Evolutionary conservation across 2,113 vertebrate genomes (phyloP).

Genomic region (Lucifuga dentata): DNA sequence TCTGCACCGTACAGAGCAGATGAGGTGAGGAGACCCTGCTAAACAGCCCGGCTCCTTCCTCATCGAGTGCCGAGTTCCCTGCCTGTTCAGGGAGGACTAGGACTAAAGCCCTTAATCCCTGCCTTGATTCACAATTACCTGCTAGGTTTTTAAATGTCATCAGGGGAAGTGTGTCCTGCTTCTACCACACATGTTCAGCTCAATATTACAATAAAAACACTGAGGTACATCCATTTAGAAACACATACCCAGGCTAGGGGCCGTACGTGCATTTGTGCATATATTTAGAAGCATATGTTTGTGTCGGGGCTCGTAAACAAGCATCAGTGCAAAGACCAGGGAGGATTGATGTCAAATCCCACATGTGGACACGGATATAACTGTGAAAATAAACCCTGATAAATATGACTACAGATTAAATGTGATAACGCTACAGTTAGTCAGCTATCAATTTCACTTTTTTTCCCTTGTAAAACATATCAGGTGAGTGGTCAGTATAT

Average conservation of each 20-base stretch:
- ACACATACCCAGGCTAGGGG: neutral
- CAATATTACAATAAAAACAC: conserved; percentile 45
- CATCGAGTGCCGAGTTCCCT: conserved; percentile 53
- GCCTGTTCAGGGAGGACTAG: conserved; percentile 61
- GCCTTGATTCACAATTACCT: conserved; percentile 69
- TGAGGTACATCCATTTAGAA: conserved; percentile 19
- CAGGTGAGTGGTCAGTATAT: conserved; percentile 7
- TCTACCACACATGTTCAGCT: conserved; percentile 35
- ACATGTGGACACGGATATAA: neutral
- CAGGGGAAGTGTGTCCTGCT: conserved; percentile 61
- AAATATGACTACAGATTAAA: conserved; percentile 31
- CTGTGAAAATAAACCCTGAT: conserved; percentile 33
- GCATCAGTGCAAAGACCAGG: conserved; percentile 15
- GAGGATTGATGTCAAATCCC: conserved; percentile 23
- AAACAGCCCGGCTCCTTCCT: conserved; percentile 57
- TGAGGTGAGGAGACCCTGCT: conserved; percentile 49
- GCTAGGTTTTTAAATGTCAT: conserved; percentile 77
- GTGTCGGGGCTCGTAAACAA: conserved; percentile 27
- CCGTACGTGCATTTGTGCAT: conserved; percentile 31
- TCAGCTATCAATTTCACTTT: conserved; percentile 2
- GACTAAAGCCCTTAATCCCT: conserved; percentile 77
- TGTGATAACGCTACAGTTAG: conserved; percentile 16
- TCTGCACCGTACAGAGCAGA: conserved; percentile 23
- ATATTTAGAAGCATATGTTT: conserved; percentile 23
- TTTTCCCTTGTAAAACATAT: neutral